Percentiles rank a stretch among this genome's conserved stretches.
Conservation (phyloP, 2,113 vertebrate species). For the Microcebus lehilahytsara region DNA sequence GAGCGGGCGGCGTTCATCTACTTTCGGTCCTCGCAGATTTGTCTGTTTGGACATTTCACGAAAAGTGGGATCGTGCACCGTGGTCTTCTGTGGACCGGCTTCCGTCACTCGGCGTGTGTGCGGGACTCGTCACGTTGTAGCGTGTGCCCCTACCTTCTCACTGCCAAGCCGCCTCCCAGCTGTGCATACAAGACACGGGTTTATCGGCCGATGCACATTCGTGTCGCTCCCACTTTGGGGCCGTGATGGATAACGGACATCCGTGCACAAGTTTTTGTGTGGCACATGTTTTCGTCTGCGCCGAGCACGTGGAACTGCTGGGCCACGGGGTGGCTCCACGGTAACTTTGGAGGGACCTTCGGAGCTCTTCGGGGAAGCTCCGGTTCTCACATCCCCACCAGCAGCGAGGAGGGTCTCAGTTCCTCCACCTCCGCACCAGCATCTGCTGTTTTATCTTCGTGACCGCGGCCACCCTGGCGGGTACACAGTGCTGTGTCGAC, state of each 20-base stretch:
- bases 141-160: neutral
- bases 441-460: neutral
- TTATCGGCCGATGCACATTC: neutral
- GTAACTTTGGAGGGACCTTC: neutral
- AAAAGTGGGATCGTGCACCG: neutral
- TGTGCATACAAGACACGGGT: neutral
- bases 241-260: neutral
- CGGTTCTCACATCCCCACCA: neutral
- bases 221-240: neutral
- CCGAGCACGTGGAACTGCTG: neutral
- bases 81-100: neutral
- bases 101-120: rapidly evolving
- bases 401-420: neutral
- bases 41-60: neutral
- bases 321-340: rapidly evolving
- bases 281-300: neutral
- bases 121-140: neutral
- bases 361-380: neutral
- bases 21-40: neutral
- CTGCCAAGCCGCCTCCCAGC: neutral
- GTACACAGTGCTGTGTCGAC: too few species aligned
- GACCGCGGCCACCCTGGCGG: too few species aligned
- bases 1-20: neutral
- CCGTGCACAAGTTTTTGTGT: neutral
- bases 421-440: too few species aligned